Base-by-base conservation (phyloP, 1,140 invertebrate genomes). In the Cydia splendana region DNA sequence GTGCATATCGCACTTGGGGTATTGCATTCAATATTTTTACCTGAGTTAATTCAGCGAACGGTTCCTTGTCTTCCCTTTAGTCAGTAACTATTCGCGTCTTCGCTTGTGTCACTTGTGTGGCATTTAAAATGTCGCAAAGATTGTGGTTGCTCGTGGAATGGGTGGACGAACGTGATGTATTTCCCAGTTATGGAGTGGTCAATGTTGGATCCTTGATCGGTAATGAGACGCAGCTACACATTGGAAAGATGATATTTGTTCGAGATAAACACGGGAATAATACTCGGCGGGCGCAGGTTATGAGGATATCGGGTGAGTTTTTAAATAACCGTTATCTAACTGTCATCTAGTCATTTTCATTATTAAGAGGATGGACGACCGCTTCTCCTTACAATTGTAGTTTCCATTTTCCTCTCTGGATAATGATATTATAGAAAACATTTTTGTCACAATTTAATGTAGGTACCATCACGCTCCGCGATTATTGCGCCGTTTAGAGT, bases 81-180 rank as follows among this genome's bases (percentile, higher is more conserved):
- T 71, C 18, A 34, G 34, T 38, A 42, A 18, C 13, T 18, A 38
- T 24, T n/a, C 34, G n/a, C 34, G 30, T 38, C 4, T 18, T 38
- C n/a, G 20, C 30, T 71, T 2, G 67, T n/a, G n/a, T 42, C 7
- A 1, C n/a, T 74, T 24, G 2, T 13, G 12, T 15, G 4, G 3
- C 10, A 12, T 62, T 24, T 20, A 62, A 62, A 30, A 75, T 85
- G 84, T 77, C 80, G 69, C 77, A 78, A 53, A 77, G 76, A 28
- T n/a, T 88, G 10, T 90, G 89, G 89, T 65, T 89, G 15, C 78
- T 91, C 15, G 84, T 91, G 7, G 88, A 89, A 75, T 89, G 85
- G 84, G 76, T 87, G 5, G 84, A 86, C 48, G 84, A 85, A 42
- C 62, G 73, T 0, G 80, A 86, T 34, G 65, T 86, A 6, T 86